Conservation (phyloP, 1,140 invertebrate genomes). For the Aculops lycopersici region DNA sequence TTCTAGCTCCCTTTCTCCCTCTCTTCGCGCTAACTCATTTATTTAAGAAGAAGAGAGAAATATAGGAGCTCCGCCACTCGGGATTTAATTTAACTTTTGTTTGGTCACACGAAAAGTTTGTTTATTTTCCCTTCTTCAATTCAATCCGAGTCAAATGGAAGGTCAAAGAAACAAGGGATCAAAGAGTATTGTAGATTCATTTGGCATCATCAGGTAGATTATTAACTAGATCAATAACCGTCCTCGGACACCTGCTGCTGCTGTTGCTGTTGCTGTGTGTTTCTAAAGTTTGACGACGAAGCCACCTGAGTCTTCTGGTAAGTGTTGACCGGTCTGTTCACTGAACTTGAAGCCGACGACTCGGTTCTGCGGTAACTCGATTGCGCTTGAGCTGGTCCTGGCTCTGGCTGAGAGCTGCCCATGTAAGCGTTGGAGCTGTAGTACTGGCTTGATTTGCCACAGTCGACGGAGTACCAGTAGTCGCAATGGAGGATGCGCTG, state of each 20-base stretch:
- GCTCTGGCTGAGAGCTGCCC: background rate
- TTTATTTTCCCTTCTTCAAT: no score
- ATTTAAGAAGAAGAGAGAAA: no score
- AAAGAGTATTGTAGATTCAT: no score
- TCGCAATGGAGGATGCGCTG: constrained; percentile 18
- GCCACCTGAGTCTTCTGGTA: background rate
- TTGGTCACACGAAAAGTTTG: no score
- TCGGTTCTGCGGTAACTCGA: background rate
- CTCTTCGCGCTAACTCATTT: no score
- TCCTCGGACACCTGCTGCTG: background rate
- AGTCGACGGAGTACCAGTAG: constrained; percentile 12
- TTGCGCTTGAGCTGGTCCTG: background rate
- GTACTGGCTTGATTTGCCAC: constrained; percentile 6
- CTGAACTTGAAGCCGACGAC: background rate
- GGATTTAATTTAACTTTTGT: no score
- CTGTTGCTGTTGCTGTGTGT: background rate
- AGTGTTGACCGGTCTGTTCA: background rate
- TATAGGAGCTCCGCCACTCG: no score
- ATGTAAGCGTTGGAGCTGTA: constrained; percentile 8
- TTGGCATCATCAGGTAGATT: no score
- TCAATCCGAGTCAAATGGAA: no score
- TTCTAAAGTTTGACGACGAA: background rate
- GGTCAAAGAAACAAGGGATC: no score
- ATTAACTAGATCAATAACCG: no score
- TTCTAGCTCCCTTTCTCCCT: no score